phyloP scores from a whole-genome alignment of 35 echinoderm and acorn worm genomes.

The Chiridota heheva region DNA sequence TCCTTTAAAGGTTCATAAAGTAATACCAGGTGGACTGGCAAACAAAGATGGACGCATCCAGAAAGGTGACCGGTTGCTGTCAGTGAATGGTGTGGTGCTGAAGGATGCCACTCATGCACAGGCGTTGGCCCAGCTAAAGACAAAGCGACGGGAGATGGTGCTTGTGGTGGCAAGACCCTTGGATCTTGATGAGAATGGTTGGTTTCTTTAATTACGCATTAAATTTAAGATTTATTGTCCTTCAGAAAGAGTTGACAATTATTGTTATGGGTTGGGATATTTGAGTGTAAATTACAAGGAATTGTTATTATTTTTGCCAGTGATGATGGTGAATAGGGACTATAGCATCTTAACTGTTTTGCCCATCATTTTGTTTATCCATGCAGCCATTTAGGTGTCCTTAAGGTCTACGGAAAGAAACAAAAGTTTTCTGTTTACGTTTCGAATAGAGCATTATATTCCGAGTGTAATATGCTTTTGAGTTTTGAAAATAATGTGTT shows the following conservation, averaged over 20 bases:
- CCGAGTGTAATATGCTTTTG: no score
- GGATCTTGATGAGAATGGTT: constrained; percentile 80
- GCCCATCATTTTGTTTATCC: no score
- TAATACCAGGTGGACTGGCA: constrained; percentile 85
- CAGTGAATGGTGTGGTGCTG: constrained; percentile 84
- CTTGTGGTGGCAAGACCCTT: constrained; percentile 74
- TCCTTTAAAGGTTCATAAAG: constrained; percentile 77
- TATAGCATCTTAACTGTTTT: no score
- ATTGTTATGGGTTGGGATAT: no score
- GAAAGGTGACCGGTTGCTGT: constrained; percentile 83
- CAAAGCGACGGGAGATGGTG: constrained; percentile 73
- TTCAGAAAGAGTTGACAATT: no score
- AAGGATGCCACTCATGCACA: constrained; percentile 87
- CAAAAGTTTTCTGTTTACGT: no score
- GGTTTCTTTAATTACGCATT: constrained; percentile 21
- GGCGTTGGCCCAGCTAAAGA: constrained; percentile 64
- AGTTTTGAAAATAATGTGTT: no score
- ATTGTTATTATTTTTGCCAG: neutral
- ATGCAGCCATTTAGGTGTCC: no score
- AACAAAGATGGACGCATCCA: constrained; percentile 76
- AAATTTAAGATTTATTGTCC: neutral
- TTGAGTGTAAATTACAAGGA: neutral
- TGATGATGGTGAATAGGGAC: no score
- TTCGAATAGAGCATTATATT: no score
- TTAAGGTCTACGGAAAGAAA: no score